Conservation (phyloP, 2,888 invertebrate species). For the Cheilosia impressa region DNA sequence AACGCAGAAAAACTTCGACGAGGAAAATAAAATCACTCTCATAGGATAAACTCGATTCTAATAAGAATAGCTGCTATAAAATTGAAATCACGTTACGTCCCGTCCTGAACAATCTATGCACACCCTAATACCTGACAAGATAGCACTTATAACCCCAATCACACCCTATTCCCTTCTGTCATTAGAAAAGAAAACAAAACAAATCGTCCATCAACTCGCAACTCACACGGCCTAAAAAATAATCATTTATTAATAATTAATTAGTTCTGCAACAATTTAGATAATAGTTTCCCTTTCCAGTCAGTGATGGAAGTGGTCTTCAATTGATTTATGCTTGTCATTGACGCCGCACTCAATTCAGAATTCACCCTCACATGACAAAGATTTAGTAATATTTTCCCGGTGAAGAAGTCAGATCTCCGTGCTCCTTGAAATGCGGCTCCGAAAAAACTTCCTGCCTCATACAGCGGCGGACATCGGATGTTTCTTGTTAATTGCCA, state of each 20-base stretch:
- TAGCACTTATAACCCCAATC: neutral
- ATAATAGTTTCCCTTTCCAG: constrained; percentile 2
- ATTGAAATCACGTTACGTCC: too few relatives aligned
- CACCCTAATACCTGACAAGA: neutral
- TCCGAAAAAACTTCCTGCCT: constrained; percentile 77
- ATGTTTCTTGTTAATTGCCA: constrained; percentile 79
- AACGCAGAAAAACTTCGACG: too few relatives aligned
- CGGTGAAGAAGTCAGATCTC: constrained; percentile 4
- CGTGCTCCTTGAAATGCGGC: constrained; percentile 65
- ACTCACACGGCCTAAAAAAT: neutral
- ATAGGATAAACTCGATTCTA: too few relatives aligned
- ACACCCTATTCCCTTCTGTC: constrained; percentile 11
- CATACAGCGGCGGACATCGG: constrained; percentile 79
- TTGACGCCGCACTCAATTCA: neutral
- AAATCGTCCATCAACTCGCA: constrained; percentile 26
- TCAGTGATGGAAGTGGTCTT: constrained; percentile 13
- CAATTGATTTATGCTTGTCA: constrained; percentile 22
- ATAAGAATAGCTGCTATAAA: too few relatives aligned
- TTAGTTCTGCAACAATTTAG: constrained; percentile 17
- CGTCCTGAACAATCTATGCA: neutral
- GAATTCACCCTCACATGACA: constrained; percentile 46
- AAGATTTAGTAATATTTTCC: constrained; percentile 1
- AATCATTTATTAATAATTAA: neutral
- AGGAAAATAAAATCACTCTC: too few relatives aligned
- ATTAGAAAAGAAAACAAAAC: constrained; percentile 41